Percentiles rank a stretch among this genome's conserved stretches.
phyloP scores from a whole-genome alignment of 2,113 vertebrate species.

The Patagioenas fasciata region DNA sequence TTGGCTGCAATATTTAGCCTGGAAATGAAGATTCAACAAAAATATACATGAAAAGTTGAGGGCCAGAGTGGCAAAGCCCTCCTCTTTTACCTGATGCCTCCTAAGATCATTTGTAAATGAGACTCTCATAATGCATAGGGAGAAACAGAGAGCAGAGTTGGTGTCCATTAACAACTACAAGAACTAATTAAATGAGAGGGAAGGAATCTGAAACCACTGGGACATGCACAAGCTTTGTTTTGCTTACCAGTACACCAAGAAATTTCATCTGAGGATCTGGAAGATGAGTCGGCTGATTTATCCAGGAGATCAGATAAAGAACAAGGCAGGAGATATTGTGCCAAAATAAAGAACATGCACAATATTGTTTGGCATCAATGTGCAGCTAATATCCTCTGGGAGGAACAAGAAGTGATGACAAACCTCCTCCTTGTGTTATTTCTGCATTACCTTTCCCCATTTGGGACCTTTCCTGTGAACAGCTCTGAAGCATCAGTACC shows the following conservation, averaged over 20 bases:
- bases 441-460: neutral
- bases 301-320: neutral
- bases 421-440: neutral
- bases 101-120: neutral
- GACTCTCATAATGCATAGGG: neutral
- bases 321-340: neutral
- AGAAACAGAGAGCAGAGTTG: neutral
- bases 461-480: neutral
- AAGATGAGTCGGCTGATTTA: neutral
- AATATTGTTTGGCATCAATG: neutral
- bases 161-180: neutral
- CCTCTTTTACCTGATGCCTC: neutral
- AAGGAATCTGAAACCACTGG: neutral
- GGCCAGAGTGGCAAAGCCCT: neutral
- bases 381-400: neutral
- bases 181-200: constrained; percentile 12
- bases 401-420: neutral
- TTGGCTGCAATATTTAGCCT: neutral
- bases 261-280: neutral
- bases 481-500: neutral
- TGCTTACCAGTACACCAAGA: neutral
- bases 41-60: neutral
- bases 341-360: neutral
- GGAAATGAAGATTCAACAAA: neutral
- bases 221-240: neutral